Evolutionary conservation across 2,888 invertebrate species (phyloP), one percentile per base, ranked within the genome.

Genomic region (Ametastegia equiseti): DNA sequence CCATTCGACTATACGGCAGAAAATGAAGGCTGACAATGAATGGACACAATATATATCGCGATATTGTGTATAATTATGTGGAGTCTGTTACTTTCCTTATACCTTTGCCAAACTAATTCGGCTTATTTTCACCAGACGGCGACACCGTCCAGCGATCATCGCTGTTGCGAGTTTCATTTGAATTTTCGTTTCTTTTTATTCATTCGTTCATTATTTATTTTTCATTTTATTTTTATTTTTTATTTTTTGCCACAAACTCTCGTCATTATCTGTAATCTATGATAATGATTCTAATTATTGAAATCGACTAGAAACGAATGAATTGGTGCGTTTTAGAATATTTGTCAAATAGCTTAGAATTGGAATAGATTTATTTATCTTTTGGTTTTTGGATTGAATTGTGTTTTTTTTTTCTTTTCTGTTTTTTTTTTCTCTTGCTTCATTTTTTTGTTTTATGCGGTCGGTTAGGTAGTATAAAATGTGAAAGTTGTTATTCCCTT

Each of bases 401-500:
- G 1, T n/a, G 1, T n/a, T 54, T 54, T 19, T 0, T 54, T 4
- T 54, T 54, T 19, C 0, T n/a, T 4, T 54, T n/a, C n/a, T 19
- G 13, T 54, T 19, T 54, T 7, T 54, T 54, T 19, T 2, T 60
- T 23, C 27, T 23, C 47, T 47, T 1, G 4, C 2, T 33, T 63
- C 33, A 33, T 33, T 63, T 3, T 33, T 33, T 63, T 33, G 1
- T 63, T 63, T 3, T 47, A 47, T 47, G 15, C 36, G 36, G 36
- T 65, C 19, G 11, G 15, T 15, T 63, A 9, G 27, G 30, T 13
- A 36, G 54, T 75, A 54, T 75, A 75, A 75, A 75, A 75, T 75
- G 73, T 54, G 73, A 78, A 78, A 78, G 60, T 78, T 60, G 60
- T 78, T 78, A 78, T 78, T 36, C 60, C 42, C 42, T 78, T 78